Evolutionary conservation across 2,113 vertebrate genomes (phyloP), one percentile per base, ranked within the genome.

Genomic region (Hemichromis elongatus): DNA sequence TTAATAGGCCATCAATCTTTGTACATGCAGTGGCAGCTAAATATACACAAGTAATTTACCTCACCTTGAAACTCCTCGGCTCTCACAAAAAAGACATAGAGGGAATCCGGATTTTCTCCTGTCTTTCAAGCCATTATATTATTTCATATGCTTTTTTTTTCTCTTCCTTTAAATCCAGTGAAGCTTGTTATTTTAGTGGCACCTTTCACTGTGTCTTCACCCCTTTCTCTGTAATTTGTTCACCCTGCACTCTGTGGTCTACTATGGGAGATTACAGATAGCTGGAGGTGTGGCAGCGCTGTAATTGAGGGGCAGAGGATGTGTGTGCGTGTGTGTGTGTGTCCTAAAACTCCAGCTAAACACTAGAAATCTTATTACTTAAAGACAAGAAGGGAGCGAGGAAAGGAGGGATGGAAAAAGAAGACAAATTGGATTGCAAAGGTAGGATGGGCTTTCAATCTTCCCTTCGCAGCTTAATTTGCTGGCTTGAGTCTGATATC

Each of bases 331-430:
- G 35, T 55, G 53, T 75, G 52, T 19, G 79, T n/a, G 28, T 54
- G 54, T 18, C 68, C 54, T 88, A 73, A 90, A 92, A 88, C 84
- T 80, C 66, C 66, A 80, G 93, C 89, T 93, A 85, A 94, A 88
- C 79, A 80, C 33, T 16, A 79, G 61, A 86, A 93, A 95, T 94
- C 93, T 85, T 89, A 90, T 95, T 95, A 94, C 90, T 92, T 82
- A 47, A 88, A 82, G 85, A 86, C 80, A 84, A 75, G 59, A 37
- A 88, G 77, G 86, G 80, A 81, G 82, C 78, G 54, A 40, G 75
- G 66, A 77, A 82, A 70, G 55, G 81, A 77, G 47, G 90, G 91
- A 89, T 86, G 77, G 88, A 86, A 84, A 80, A 88, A 61, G 5
- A 14, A 59, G 81, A 83, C 86, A 80, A 91, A 94, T 88, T 92